Conservation (phyloP, 2,113 vertebrate genomes). For the Acinonyx jubatus region DNA sequence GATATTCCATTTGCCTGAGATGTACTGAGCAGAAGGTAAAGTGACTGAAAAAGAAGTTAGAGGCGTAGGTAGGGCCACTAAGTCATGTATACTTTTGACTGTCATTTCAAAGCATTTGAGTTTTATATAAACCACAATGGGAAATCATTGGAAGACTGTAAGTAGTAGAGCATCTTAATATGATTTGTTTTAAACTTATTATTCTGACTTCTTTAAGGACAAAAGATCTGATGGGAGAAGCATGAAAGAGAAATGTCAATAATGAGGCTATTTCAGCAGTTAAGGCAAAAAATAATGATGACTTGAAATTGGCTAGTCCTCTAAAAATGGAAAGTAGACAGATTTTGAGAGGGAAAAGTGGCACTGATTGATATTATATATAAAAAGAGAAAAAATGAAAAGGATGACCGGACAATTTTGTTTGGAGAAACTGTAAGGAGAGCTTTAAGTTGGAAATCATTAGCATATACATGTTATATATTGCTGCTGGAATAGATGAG, state of each 20-base stretch:
- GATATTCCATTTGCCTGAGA: neutral
- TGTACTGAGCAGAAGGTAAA: neutral
- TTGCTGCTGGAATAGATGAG: neutral
- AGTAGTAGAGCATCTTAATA: neutral
- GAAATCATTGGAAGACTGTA: neutral
- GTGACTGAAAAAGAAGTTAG: neutral
- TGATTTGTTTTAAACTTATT: neutral
- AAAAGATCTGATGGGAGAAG: neutral
- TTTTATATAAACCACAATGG: neutral
- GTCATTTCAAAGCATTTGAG: neutral
- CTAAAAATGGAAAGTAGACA: neutral
- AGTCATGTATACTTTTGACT: neutral
- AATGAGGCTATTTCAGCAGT: neutral
- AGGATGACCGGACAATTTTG: neutral
- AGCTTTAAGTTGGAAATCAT: neutral
- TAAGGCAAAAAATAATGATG: neutral
- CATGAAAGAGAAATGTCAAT: neutral
- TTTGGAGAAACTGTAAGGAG: neutral
- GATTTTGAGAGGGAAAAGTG: neutral
- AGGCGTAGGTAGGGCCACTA: fast-evolving
- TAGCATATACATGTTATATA: neutral
- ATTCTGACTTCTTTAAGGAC: neutral
- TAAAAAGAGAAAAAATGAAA: neutral
- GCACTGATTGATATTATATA: neutral
- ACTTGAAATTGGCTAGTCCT: neutral